Percentiles rank a stretch among this genome's conserved stretches.
Evolutionary conservation across 2,113 vertebrate species (phyloP).

Genomic region (Picathartes gymnocephalus): DNA sequence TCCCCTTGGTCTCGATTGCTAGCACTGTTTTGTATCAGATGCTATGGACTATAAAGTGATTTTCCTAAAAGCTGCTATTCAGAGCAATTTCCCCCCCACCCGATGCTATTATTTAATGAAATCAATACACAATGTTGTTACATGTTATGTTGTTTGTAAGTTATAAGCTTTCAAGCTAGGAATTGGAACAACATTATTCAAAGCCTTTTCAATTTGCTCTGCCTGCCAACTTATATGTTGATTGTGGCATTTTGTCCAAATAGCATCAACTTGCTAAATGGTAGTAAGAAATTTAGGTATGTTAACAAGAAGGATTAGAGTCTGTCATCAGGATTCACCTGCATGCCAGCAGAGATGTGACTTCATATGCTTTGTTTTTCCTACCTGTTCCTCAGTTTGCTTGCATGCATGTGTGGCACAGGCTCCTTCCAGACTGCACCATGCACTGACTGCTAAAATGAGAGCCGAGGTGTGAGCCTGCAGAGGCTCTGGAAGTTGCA

Average conservation of each 20-base stretch:
- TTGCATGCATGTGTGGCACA: not conserved
- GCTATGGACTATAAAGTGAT: not conserved
- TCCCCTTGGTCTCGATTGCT: constrained; percentile 4
- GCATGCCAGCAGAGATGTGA: not conserved
- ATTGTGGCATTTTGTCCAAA: constrained; percentile 16
- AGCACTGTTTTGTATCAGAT: constrained; percentile 28
- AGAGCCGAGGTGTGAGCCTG: not conserved
- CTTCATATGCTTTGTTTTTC: not conserved
- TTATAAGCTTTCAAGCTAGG: constrained; percentile 25
- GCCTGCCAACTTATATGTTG: constrained; percentile 24
- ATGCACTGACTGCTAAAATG: not conserved
- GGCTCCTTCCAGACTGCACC: not conserved
- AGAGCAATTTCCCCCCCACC: not conserved
- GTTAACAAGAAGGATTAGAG: constrained; percentile 14
- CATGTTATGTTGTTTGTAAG: constrained; percentile 4
- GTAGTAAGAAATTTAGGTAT: not conserved
- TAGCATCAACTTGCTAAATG: not conserved
- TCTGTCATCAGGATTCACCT: not conserved
- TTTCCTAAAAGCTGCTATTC: constrained; percentile 11
- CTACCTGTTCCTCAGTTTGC: not conserved
- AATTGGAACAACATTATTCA: constrained; percentile 22
- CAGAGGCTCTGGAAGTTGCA: not conserved
- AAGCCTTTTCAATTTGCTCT: constrained; percentile 38
- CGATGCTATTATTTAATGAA: constrained; percentile 54
- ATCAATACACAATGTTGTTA: constrained; percentile 20